Conservation (phyloP, 2,888 invertebrate genomes). For the Hyles lineata region DNA sequence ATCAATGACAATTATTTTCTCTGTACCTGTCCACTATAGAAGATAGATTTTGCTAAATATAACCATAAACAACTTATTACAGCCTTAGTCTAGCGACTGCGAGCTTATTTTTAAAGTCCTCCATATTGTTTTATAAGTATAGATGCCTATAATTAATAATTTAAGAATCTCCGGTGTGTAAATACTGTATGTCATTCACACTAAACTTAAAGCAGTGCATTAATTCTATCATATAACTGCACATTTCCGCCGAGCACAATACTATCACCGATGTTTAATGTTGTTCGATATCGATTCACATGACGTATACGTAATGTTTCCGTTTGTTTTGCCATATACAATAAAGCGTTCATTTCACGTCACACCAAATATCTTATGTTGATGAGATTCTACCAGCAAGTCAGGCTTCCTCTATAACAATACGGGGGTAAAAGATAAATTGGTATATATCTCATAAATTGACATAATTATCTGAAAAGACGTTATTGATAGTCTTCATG, state of each 20-base stretch:
- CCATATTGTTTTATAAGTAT: too few species aligned
- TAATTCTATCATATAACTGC: constrained; percentile 33
- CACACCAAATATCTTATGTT: constrained; percentile 21
- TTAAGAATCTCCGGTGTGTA: neutral
- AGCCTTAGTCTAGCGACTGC: too few species aligned
- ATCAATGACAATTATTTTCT: too few species aligned
- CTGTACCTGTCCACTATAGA: too few species aligned
- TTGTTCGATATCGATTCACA: constrained; percentile 45
- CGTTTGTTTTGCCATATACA: constrained; percentile 47
- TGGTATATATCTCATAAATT: too few species aligned
- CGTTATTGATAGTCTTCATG: too few species aligned
- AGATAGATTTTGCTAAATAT: too few species aligned
- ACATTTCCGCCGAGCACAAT: constrained; percentile 41
- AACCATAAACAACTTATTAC: too few species aligned
- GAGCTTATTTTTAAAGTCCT: too few species aligned
- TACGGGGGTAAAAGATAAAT: neutral
- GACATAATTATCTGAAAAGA: too few species aligned
- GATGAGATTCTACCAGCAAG: neutral
- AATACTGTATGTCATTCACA: neutral
- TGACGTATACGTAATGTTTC: constrained; percentile 51
- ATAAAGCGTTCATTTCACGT: constrained; percentile 31
- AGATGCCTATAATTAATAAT: too few species aligned
- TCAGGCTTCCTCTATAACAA: neutral
- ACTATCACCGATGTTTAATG: constrained; percentile 50
- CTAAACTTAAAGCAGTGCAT: constrained; percentile 4